These are phyloP conservation scores for Tachina grossa DNA, from an alignment of 2,888 invertebrate species.

Conservation along the genomic window DNA sequence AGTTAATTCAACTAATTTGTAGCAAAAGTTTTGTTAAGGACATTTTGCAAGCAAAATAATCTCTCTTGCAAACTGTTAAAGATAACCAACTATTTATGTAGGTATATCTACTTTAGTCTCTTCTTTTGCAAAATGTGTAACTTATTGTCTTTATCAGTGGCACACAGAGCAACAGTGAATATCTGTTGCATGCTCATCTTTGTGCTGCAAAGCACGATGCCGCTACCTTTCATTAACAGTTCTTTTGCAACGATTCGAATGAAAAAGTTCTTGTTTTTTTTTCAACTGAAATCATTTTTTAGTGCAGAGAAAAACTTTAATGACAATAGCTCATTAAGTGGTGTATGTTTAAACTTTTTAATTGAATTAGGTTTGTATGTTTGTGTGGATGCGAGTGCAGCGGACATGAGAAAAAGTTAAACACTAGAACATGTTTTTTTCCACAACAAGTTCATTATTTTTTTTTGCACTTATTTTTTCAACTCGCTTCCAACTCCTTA, in stretches of 20 bases:
- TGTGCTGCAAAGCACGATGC: neutral
- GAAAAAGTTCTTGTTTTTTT: slow-evolving; percentile 42
- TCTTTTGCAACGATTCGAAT: slow-evolving; percentile 43
- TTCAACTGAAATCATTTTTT: slow-evolving; percentile 18
- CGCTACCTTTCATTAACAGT: slow-evolving; percentile 55
- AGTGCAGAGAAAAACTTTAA: slow-evolving; percentile 60
- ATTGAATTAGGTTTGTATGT: slow-evolving; percentile 70
- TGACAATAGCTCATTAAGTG: slow-evolving; percentile 70
- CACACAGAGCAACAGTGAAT: neutral
- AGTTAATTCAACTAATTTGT: neutral
- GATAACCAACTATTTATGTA: neutral
- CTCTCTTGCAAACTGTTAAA: neutral
- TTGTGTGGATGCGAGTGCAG: slow-evolving; percentile 26
- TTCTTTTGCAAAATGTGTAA: neutral
- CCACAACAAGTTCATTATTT: slow-evolving; percentile 28
- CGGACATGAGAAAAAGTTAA: slow-evolving; percentile 58
- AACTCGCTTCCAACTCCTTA: slow-evolving; percentile 16
- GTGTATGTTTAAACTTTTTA: slow-evolving; percentile 72
- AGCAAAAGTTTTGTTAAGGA: neutral
- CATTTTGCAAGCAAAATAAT: neutral
- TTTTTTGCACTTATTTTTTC: slow-evolving; percentile 15
- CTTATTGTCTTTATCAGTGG: neutral
- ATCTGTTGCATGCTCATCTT: slow-evolving; percentile 19
- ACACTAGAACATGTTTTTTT: slow-evolving; percentile 56
- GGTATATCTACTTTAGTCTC: no score